Evolutionary conservation across 2,113 vertebrate species (phyloP), one percentile per base, ranked within the genome.

Genomic region (Prinia subflava): DNA sequence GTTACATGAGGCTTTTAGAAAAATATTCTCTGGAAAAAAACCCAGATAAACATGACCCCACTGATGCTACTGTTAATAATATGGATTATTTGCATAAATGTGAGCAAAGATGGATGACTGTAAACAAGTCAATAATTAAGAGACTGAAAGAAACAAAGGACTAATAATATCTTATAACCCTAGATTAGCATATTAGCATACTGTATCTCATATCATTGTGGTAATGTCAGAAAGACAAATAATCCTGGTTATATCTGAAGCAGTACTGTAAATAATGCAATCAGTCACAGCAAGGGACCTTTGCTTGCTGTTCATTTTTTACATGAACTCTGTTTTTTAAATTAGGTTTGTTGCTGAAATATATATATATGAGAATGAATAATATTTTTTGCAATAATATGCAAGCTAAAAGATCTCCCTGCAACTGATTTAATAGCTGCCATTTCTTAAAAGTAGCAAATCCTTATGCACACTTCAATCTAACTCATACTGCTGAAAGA

Each of bases 161-260:
- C 81, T 97, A 97, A 97, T 90, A 97, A 95, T 83, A 95, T 27
- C 70, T 95, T 95, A 92, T 90, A 95, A 96, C 92, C 47, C 83
- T 94, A 94, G 94, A 95, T 24, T 97, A 86, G n/a, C 53, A 68
- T 70, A 97, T 98, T 98, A 98, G 96, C 95, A 98, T 97, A 97
- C 60, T 75, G n/a, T 84, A 94, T 91, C 81, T 86, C 60, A 41
- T 88, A 95, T 86, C 94, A 95, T n/a, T 92, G 76, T 90, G 91
- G 92, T 65, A 88, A 80, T 90, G 97, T 95, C 96, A 98, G 44
- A 63, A 97, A 98, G 96, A 98, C 78, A 98, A 98, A 98, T 97
- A 97, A 94, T 97, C 73, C 85, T 93, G 94, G 97, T 98, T 98
- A 97, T 68, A 97, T 95, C 95, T 97, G 94, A 98, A 97, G 87